Evolutionary conservation across 1,140 invertebrate genomes (phyloP).

Genomic region (Leptopilina clavipes): DNA sequence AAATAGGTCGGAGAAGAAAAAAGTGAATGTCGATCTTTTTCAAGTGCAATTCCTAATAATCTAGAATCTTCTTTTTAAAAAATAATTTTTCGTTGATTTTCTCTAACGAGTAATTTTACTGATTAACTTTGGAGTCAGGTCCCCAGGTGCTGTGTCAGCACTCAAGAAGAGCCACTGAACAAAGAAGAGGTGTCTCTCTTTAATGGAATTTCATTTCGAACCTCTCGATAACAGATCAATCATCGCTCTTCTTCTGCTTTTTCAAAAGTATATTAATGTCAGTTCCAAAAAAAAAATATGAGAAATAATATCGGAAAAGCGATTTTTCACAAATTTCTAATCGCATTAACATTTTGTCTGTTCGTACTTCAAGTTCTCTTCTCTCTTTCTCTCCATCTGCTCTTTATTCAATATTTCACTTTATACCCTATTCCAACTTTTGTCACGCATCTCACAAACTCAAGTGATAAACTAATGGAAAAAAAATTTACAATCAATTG

Average conservation of each 20-base stretch:
- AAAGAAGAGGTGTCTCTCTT: constrained; percentile 9
- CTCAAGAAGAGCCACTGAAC: constrained; percentile 27
- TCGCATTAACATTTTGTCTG: constrained; percentile 9
- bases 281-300: constrained; percentile 22
- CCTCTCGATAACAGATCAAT: constrained; percentile 31
- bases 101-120: constrained; percentile 29
- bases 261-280: not conserved
- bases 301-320: not conserved
- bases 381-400: not conserved
- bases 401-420: constrained; percentile 10
- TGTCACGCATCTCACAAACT: constrained; percentile 53
- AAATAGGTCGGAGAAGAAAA: not conserved
- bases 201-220: constrained; percentile 20
- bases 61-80: not conserved
- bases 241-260: constrained; percentile 12
- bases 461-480: not conserved
- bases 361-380: not conserved
- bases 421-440: not conserved
- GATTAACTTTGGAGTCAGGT: constrained; percentile 15
- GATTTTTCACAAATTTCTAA: constrained; percentile 10
- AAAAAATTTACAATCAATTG: constrained; percentile 2
- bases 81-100: constrained; percentile 18
- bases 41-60: not conserved
- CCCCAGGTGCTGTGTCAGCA: constrained; percentile 24
- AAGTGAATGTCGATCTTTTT: not conserved